phyloP scores from a whole-genome alignment of 2,888 invertebrate species.

The Geotrupes spiniger region DNA sequence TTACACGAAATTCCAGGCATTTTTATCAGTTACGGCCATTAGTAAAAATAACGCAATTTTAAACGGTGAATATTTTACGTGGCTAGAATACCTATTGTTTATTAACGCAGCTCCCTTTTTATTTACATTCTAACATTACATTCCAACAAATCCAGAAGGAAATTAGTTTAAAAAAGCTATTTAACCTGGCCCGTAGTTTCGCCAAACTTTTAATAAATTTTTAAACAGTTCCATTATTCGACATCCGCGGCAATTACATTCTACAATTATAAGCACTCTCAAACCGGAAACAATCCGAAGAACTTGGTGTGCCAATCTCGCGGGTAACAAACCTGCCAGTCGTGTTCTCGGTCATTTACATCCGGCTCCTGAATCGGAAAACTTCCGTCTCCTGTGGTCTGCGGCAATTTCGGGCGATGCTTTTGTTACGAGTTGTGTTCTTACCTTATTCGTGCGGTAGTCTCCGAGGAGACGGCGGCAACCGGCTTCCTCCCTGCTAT shows the following conservation, averaged over 20 bases:
- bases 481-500: too few relatives aligned
- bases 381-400: slow-evolving; percentile 20
- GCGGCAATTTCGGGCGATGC: slow-evolving; percentile 1
- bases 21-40: too few relatives aligned
- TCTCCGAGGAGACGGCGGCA: too few relatives aligned
- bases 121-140: too few relatives aligned
- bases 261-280: slow-evolving; percentile 8
- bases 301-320: slow-evolving; percentile 15
- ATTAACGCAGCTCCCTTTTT: too few relatives aligned
- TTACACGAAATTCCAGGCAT: too few relatives aligned
- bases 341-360: slow-evolving; percentile 26
- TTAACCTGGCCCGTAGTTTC: too few relatives aligned
- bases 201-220: not conserved
- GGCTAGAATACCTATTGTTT: too few relatives aligned
- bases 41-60: too few relatives aligned
- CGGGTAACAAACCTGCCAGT: slow-evolving; percentile 11
- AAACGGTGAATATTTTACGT: too few relatives aligned
- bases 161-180: too few relatives aligned
- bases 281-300: slow-evolving; percentile 14
- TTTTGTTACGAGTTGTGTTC: slow-evolving; percentile 7
- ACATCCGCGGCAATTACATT: not conserved
- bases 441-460: not conserved
- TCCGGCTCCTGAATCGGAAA: slow-evolving; percentile 22
- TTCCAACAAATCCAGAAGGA: too few relatives aligned
- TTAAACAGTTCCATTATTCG: not conserved